A percentile compares a stretch with the other conserved stretches of the same genome.
phyloP scores from a whole-genome alignment of 53 echinoderm and acorn worm genomes.

The Temnopleurus reevesii region DNA sequence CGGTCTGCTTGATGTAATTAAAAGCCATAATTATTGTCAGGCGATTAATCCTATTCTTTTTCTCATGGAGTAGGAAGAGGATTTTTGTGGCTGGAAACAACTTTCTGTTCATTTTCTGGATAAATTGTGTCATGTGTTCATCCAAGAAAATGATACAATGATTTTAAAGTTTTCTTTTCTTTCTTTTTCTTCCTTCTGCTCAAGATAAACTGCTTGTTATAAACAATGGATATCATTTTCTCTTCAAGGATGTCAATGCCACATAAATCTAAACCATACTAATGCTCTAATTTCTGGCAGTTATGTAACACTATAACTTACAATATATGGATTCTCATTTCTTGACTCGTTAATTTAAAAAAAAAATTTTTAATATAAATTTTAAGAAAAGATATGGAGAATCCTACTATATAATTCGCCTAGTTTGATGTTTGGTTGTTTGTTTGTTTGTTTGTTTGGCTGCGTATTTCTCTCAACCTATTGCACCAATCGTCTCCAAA shows the following conservation, averaged over 20 bases:
- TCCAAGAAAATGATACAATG: neutral
- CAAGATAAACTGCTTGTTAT: neutral
- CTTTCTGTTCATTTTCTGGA: neutral
- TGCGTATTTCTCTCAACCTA: too few species aligned
- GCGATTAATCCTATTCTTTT: constrained; percentile 1
- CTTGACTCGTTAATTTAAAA: too few species aligned
- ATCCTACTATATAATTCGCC: too few species aligned
- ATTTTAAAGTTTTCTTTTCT: neutral
- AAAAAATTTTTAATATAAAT: too few species aligned
- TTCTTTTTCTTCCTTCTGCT: neutral
- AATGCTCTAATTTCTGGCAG: too few species aligned
- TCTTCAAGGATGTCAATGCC: neutral
- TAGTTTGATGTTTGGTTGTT: too few species aligned
- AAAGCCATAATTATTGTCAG: constrained; percentile 3
- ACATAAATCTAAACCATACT: neutral
- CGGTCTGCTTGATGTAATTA: constrained; percentile 12
- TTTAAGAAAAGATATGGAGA: too few species aligned
- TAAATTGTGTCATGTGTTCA: neutral
- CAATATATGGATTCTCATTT: too few species aligned
- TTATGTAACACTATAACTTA: too few species aligned
- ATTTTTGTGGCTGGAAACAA: neutral
- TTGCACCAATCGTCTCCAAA: too few species aligned
- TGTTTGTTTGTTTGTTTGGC: too few species aligned
- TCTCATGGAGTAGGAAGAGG: neutral
- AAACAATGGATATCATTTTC: neutral